These are phyloP conservation scores for Chrysolina americana DNA, from an alignment of 2,888 invertebrate genomes.

Conservation along the genomic window DNA sequence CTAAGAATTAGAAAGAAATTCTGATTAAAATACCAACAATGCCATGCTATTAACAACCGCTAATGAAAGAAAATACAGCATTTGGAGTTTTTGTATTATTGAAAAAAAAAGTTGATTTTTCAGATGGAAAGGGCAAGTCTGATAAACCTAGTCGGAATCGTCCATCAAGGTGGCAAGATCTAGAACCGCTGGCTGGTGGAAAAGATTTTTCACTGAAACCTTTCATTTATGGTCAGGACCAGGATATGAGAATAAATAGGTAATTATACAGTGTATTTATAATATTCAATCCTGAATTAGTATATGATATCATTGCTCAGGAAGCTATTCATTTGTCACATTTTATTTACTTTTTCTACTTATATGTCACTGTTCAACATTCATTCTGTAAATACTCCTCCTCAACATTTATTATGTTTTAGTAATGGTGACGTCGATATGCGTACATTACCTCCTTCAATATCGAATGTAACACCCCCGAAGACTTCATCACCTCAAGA, in stretches of 20 bases:
- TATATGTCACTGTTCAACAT: not conserved
- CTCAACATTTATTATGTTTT: slow-evolving; percentile 38
- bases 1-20: too few species aligned
- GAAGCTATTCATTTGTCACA: too few species aligned
- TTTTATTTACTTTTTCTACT: too few species aligned
- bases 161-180: slow-evolving; percentile 68
- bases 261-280: slow-evolving; percentile 44
- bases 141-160: slow-evolving; percentile 61
- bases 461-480: slow-evolving; percentile 39
- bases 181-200: slow-evolving; percentile 56
- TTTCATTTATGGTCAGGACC: slow-evolving; percentile 64
- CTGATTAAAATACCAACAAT: too few species aligned
- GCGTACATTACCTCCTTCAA: slow-evolving; percentile 64
- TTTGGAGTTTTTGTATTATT: too few species aligned
- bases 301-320: too few species aligned
- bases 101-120: not conserved
- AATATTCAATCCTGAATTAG: not conserved
- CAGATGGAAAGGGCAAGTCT: slow-evolving; percentile 51
- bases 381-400: not conserved
- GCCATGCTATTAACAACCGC: too few species aligned
- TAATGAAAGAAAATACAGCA: too few species aligned
- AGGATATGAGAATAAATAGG: slow-evolving; percentile 68
- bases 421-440: slow-evolving; percentile 69
- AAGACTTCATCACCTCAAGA: slow-evolving; percentile 31
- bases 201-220: slow-evolving; percentile 58